Base-by-base conservation (phyloP, 2,113 vertebrate genomes). In the Monopterus albus region DNA sequence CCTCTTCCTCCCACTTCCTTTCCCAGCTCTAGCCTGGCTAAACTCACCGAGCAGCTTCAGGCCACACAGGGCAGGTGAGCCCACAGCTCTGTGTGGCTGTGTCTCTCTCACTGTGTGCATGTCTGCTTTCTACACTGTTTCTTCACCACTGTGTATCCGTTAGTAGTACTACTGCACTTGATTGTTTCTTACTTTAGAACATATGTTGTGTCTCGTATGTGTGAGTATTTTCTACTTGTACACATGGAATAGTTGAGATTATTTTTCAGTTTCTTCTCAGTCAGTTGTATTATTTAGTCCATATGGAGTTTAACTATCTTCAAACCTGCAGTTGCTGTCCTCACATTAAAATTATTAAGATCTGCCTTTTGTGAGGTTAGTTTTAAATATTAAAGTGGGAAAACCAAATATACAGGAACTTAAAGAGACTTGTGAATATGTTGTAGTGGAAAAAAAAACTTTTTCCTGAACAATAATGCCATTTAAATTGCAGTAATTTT, bases 31-130 rank as follows among this genome's bases (percentile, higher is more conserved):
- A 91, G 92, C 72, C 79, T 94, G 82, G 92, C 91, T 87, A 93
- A 93, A 88, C 91, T 94, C 81, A 92, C 90, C 78, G 92, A 94
- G 76, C 92, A 94, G 90, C 90, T 94, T 76, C 91, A 93, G 84
- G 92, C 91, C 85, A 92, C 93, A 64, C 92, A 93, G 85, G 90
- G 89, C 88, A 93, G 93, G 93, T 94, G 87, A 91, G 91, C 88
- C 76, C 47, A 43, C 52, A 77, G 61, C 82, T 81, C 76, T 84
- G 72, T 87, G 83, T 62, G 81, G 77, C 66, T 72, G 65, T 74
- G 26, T 85, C 36, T 83, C 21, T 68, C 33, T 75, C 26, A 38
- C 47, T 57, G 39, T 79, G 28, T 85, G 70, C 79, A 78, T 69
- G 75, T 29, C 21, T 61, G 29, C 38, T 12, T 45, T 31, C 7